A percentile compares a stretch with the other conserved stretches of the same genome.
These are phyloP conservation scores for Volucella inanis DNA, from an alignment of 2,888 invertebrate genomes.

Conservation along the genomic window DNA sequence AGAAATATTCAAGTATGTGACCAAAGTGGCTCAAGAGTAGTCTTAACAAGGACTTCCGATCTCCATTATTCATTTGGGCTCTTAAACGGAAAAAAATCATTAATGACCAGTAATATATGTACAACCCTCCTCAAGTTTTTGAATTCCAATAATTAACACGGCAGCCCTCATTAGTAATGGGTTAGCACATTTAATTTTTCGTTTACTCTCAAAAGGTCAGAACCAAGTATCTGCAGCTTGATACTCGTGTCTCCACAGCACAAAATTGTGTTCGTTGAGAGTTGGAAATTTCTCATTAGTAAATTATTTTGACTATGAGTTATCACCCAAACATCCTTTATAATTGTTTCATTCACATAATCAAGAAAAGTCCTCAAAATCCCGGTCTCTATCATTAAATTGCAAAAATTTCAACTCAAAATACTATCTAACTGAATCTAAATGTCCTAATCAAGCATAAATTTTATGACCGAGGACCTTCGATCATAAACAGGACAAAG, in stretches of 20 bases:
- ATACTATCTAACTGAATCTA: not conserved
- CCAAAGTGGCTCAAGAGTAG: too few relatives aligned
- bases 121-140: too few relatives aligned
- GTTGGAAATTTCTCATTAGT: too few relatives aligned
- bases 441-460: constrained; percentile 32
- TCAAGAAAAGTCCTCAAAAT: constrained; percentile 11
- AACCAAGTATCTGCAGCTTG: constrained; percentile 9
- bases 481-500: constrained; percentile 11
- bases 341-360: constrained; percentile 9
- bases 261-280: not conserved
- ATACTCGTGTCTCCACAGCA: not conserved
- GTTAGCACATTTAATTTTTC: constrained; percentile 13
- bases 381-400: constrained; percentile 4
- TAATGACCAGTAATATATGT: too few relatives aligned
- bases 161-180: constrained; percentile 49
- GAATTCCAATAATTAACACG: constrained; percentile 25
- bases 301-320: constrained; percentile 36
- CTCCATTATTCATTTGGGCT: constrained; percentile 20
- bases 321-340: constrained; percentile 4
- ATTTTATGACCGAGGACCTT: constrained; percentile 1
- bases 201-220: not conserved
- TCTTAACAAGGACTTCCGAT: constrained; percentile 6
- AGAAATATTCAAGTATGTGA: too few relatives aligned
- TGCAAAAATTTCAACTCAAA: constrained; percentile 1
- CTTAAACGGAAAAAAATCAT: not conserved